These are phyloP conservation scores for Yponomeuta plumbellus DNA, from an alignment of 2,888 invertebrate species.

Conservation along the genomic window DNA sequence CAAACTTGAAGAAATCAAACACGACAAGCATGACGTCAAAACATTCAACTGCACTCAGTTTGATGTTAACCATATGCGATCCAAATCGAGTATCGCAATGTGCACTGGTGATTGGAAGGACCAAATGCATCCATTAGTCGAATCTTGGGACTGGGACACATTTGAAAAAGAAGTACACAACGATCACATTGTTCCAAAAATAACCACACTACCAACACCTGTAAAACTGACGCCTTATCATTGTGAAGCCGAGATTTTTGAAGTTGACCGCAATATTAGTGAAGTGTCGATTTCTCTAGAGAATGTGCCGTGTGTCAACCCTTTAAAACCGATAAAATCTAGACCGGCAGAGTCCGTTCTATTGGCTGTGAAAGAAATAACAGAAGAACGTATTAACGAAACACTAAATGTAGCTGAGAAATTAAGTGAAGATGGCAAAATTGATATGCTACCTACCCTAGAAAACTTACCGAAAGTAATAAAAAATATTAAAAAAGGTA, in stretches of 20 bases:
- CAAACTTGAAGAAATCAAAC: conserved; percentile 54
- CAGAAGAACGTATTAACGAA: conserved; percentile 73
- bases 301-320: conserved; percentile 78
- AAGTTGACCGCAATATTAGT: conserved; percentile 68
- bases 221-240: conserved; percentile 66
- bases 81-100: conserved; percentile 69
- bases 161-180: conserved; percentile 77
- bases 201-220: conserved; percentile 64
- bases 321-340: conserved; percentile 73
- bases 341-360: conserved; percentile 65
- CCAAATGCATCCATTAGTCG: conserved; percentile 78
- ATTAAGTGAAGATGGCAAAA: conserved; percentile 69
- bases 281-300: conserved; percentile 76
- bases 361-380: conserved; percentile 70
- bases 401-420: conserved; percentile 79
- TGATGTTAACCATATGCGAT: conserved; percentile 68
- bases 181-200: conserved; percentile 65
- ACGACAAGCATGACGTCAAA: conserved; percentile 69
- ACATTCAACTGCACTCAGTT: conserved; percentile 66
- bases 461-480: conserved; percentile 80
- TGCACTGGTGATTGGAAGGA: conserved; percentile 77
- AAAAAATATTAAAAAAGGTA: conserved; percentile 77
- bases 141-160: conserved; percentile 79
- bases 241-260: conserved; percentile 68
- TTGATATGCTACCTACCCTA: conserved; percentile 78